These are phyloP conservation scores for Petrocephalus schoutedeni DNA, from an alignment of 2,797 vertebrate genomes.

Conservation along the genomic window DNA sequence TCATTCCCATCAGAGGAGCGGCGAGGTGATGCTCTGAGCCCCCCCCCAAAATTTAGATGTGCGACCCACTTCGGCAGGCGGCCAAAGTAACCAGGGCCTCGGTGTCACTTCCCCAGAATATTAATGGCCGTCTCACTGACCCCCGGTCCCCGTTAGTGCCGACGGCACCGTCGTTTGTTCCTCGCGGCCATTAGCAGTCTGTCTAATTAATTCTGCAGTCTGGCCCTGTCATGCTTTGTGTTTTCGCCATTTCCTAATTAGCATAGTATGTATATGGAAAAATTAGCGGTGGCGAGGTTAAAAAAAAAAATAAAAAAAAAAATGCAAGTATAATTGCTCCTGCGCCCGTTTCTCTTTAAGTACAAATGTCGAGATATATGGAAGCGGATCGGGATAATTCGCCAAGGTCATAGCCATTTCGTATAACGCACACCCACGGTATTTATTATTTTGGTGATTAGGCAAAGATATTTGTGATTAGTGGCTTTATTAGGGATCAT, in stretches of 20 bases:
- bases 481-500: neutral
- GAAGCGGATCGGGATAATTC: neutral
- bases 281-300: conserved; percentile 25
- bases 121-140: conserved; percentile 45
- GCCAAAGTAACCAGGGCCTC: conserved; percentile 49
- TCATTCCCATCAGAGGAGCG: neutral
- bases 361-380: neutral
- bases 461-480: neutral
- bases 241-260: conserved; percentile 29
- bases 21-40: neutral
- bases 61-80: conserved; percentile 46
- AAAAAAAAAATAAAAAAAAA: neutral
- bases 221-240: conserved; percentile 10
- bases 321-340: conserved; percentile 24
- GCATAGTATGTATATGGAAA: conserved; percentile 31
- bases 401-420: neutral
- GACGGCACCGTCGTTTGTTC: neutral
- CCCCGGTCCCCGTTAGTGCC: neutral
- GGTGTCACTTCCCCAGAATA: conserved; percentile 46
- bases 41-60: neutral
- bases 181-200: conserved; percentile 36
- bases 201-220: conserved; percentile 40
- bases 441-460: neutral
- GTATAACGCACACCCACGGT: neutral
- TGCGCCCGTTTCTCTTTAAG: neutral